These are phyloP conservation scores for Onychomys leucogaster DNA, from an alignment of 2,797 vertebrate species.

Conservation along the genomic window DNA sequence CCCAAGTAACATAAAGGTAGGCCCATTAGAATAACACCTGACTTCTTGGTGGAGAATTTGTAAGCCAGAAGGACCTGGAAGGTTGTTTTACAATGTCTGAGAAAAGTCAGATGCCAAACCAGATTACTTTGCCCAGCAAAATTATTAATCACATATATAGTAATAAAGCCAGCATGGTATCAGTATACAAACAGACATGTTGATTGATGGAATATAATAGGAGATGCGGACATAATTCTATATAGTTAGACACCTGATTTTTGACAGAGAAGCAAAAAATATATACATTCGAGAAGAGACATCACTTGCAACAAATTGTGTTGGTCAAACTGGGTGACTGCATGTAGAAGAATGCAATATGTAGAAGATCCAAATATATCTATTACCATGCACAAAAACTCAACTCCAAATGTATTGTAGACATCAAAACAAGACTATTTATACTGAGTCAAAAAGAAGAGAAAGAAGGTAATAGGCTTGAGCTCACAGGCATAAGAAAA, in stretches of 20 bases:
- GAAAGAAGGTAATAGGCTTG: background rate
- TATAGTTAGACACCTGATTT: background rate
- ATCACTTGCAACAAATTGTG: background rate
- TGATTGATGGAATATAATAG: background rate
- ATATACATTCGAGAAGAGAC: background rate
- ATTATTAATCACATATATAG: background rate
- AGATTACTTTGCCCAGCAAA: background rate
- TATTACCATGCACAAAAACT: background rate
- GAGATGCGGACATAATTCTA: background rate
- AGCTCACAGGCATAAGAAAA: background rate
- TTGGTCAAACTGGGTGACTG: background rate
- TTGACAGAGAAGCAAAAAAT: background rate
- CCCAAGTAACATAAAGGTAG: background rate
- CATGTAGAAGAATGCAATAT: background rate
- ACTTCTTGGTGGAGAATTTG: background rate
- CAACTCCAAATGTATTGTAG: too few species aligned
- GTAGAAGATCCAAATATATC: background rate
- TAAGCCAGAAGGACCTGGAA: background rate
- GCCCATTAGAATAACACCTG: background rate
- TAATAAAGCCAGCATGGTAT: background rate
- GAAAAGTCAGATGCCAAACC: background rate
- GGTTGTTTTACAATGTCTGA: background rate
- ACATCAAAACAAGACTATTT: background rate
- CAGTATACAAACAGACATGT: background rate
- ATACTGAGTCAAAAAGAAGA: background rate